These are phyloP conservation scores for Cavia aperea DNA, from an alignment of 2,113 vertebrate species.

Conservation along the genomic window DNA sequence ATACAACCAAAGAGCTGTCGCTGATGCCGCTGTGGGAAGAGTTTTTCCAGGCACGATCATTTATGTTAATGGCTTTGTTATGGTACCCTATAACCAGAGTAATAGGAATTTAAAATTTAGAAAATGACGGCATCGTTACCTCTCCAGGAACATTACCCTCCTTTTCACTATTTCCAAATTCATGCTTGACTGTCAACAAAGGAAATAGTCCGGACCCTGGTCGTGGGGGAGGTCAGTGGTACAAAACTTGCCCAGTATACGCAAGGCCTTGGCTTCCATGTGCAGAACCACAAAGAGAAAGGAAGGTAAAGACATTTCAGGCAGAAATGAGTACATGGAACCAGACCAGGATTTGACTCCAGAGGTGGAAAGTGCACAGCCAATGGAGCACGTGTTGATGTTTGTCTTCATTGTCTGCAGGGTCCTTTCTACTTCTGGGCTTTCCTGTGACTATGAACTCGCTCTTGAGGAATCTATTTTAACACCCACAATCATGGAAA, in stretches of 20 bases:
- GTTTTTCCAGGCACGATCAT: neutral
- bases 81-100: neutral
- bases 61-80: neutral
- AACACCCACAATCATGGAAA: neutral
- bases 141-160: neutral
- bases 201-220: neutral
- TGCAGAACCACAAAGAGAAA: neutral
- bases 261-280: neutral
- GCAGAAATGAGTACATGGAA: neutral
- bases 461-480: constrained; percentile 26
- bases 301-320: neutral
- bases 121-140: neutral
- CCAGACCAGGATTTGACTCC: neutral
- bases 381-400: neutral
- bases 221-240: neutral
- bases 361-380: neutral
- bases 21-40: neutral
- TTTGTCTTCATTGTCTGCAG: neutral
- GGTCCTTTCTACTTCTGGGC: neutral
- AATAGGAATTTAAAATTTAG: neutral
- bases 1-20: neutral
- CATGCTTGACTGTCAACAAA: neutral
- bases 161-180: neutral
- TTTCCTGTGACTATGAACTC: neutral
- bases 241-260: neutral